Evolutionary conservation across 2,888 invertebrate species (phyloP), one percentile per base, ranked within the genome.

Genomic region (Hemistola chrysoprasaria): DNA sequence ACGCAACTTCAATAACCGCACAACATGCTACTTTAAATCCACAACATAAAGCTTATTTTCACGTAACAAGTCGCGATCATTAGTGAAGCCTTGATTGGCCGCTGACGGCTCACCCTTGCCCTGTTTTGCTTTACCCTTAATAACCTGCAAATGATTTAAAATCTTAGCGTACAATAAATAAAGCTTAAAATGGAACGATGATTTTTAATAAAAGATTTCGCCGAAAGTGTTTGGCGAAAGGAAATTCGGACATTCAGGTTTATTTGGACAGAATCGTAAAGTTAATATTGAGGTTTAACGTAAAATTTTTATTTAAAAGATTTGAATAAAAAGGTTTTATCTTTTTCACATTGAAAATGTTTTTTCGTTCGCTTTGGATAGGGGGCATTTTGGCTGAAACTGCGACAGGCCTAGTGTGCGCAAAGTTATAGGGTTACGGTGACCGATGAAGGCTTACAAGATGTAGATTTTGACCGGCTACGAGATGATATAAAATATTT

Each of bases 71-170:
- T 28, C 34, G 26, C 34, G 41, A 39, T 69, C 65, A 69, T 71
- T 71, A 71, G 59, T 16, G 4, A 16, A 57, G 60, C 67, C 64
- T 68, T 68, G 72, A 72, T 73, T 71, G 69, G 64, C 69, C 58
- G 65, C 31, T 61, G 64, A 65, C 64, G 65, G 54, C 56, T 57
- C 62, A 60, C 61, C 66, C 64, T 62, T 62, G 60, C 60, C 42
- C 62, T 56, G 66, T 68, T 68, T 66, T 64, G 62, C 62, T 63
- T 68, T 71, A 64, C 63, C 63, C 59, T 45, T 49, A 42, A 47
- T 39, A 51, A 54, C 49, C 9, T 25, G 29, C 43, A 48, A 40
- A 42, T 41, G 30, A 50, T 50, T 55, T 42, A 30, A 36, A 37
- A 40, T 46, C 52, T 47, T 55, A 52, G 26, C 31, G 8, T 30